Conservation (phyloP, 2,888 invertebrate species). For the Tinea semifulvella region DNA sequence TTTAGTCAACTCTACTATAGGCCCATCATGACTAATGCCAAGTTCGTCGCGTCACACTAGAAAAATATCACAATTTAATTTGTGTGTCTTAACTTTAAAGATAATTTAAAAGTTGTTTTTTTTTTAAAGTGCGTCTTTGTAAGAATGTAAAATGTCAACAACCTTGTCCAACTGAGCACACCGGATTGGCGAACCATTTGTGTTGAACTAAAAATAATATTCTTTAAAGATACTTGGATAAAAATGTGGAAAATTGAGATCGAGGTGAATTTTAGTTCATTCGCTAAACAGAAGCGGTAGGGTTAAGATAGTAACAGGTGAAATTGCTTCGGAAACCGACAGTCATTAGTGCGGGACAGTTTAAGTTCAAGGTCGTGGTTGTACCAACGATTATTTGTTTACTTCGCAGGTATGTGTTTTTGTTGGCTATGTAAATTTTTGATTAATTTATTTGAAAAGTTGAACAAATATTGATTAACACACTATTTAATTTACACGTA, state of each 20-base stretch:
- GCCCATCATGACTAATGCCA: too few species aligned
- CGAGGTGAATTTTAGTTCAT: slow-evolving; percentile 9
- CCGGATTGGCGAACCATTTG: neutral
- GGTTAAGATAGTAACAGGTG: slow-evolving; percentile 3
- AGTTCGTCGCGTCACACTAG: neutral
- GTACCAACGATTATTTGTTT: slow-evolving; percentile 10
- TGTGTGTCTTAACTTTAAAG: too few species aligned
- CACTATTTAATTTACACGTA: neutral
- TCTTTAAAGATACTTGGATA: slow-evolving; percentile 8
- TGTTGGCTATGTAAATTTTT: neutral
- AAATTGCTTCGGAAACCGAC: slow-evolving; percentile 14
- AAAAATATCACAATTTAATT: neutral
- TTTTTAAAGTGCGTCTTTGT: too few species aligned
- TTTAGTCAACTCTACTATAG: too few species aligned
- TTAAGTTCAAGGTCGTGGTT: slow-evolving; percentile 46
- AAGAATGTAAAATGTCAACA: too few species aligned
- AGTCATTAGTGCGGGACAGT: slow-evolving; percentile 28
- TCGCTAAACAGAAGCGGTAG: slow-evolving; percentile 6
- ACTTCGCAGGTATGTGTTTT: neutral
- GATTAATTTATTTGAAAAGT: neutral
- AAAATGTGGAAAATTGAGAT: slow-evolving; percentile 11
- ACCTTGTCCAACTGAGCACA: too few species aligned
- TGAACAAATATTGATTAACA: neutral
- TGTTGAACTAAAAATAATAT: slow-evolving; percentile 10
- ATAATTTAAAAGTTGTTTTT: too few species aligned